Conservation (phyloP, 2,888 invertebrate genomes). For the Dryobotodes eremita region DNA sequence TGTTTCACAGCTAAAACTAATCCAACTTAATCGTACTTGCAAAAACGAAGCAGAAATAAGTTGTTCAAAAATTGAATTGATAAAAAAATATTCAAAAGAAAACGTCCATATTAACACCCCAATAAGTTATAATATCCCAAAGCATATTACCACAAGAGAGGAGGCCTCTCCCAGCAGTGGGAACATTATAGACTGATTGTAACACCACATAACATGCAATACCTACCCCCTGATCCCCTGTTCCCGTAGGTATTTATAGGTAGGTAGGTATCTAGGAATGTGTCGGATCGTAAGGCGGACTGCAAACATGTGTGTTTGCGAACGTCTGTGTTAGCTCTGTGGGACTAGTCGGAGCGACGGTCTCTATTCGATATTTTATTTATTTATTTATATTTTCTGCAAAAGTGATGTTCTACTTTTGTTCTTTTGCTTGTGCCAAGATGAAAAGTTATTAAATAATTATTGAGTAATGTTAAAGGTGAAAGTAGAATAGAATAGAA, state of each 20-base stretch:
- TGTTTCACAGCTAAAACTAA: no score
- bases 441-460: no score
- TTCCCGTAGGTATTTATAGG: background rate
- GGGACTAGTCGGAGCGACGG: conserved; percentile 31
- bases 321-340: conserved; percentile 61
- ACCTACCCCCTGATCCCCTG: background rate
- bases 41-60: no score
- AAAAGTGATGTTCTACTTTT: no score
- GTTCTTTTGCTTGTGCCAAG: no score
- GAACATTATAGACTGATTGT: no score
- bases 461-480: background rate
- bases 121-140: conserved; percentile 10
- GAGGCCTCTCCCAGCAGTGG: no score
- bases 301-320: conserved; percentile 70
- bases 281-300: conserved; percentile 60
- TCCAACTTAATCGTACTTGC: no score
- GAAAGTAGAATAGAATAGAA: no score
- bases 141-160: background rate
- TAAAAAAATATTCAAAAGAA: no score
- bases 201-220: background rate
- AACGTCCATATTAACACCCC: background rate
- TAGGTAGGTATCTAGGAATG: conserved; percentile 23
- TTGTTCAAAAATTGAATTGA: no score
- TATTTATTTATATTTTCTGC: background rate
- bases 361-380: conserved; percentile 35